These are phyloP conservation scores for Rhagoletis zephyria DNA, from an alignment of 1,140 invertebrate species.

Conservation along the genomic window DNA sequence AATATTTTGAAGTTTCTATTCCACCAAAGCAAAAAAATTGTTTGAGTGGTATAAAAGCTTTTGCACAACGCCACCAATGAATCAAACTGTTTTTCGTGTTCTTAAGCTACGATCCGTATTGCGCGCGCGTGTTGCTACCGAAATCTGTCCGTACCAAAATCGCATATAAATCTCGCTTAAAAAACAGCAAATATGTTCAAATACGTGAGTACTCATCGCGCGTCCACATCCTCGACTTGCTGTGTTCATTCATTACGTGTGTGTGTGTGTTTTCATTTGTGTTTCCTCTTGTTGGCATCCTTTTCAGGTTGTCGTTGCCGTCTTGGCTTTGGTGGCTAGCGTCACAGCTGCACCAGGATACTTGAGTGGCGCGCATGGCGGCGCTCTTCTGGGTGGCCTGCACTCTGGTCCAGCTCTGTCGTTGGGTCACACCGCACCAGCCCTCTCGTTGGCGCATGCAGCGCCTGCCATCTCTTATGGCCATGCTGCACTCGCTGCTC, in stretches of 20 bases:
- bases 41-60: slow-evolving; percentile 65
- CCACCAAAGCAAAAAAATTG: background rate
- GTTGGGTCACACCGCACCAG: slow-evolving; percentile 60
- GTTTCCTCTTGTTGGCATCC: slow-evolving; percentile 1
- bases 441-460: slow-evolving; percentile 42
- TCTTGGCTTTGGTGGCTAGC: slow-evolving; percentile 64
- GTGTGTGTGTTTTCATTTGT: background rate
- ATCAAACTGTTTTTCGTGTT: slow-evolving; percentile 43
- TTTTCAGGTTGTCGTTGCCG: slow-evolving; percentile 64
- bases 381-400: slow-evolving; percentile 54
- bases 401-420: slow-evolving; percentile 61
- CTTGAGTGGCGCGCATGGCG: slow-evolving; percentile 60
- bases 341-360: slow-evolving; percentile 68
- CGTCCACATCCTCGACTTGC: background rate
- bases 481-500: slow-evolving; percentile 59
- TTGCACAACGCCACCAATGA: slow-evolving; percentile 54
- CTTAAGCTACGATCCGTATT: slow-evolving; percentile 50
- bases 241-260: background rate
- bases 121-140: background rate
- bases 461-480: slow-evolving; percentile 53
- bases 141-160: slow-evolving; percentile 59
- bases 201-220: slow-evolving; percentile 63
- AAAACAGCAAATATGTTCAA: slow-evolving; percentile 64
- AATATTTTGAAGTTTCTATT: slow-evolving; percentile 16
- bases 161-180: slow-evolving; percentile 32